phyloP scores from a whole-genome alignment of 2,888 invertebrate genomes.

The Ennomos erosarius region DNA sequence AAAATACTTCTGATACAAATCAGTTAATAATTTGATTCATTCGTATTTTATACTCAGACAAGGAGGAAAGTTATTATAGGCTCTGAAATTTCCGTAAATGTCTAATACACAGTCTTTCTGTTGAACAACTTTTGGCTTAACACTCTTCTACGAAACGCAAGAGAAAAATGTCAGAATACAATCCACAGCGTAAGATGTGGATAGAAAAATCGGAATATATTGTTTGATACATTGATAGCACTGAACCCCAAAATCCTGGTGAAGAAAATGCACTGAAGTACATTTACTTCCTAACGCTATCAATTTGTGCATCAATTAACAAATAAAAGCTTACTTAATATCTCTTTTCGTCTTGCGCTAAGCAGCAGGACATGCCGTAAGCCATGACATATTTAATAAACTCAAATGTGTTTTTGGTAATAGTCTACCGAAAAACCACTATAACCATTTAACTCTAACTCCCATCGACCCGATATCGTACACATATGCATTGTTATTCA shows the following conservation, averaged over 20 bases:
- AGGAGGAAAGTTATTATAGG: too few relatives aligned
- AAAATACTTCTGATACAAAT: too few relatives aligned
- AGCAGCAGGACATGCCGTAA: conserved; percentile 5
- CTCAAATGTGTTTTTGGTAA: background rate
- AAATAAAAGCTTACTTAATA: background rate
- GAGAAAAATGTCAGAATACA: background rate
- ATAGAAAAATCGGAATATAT: background rate
- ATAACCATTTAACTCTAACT: background rate
- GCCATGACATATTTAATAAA: background rate
- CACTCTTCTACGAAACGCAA: conserved; percentile 9
- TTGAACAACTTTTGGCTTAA: background rate
- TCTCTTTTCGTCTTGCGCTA: conserved; percentile 6
- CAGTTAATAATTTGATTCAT: too few relatives aligned
- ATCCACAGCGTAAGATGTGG: background rate
- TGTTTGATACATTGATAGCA: conserved; percentile 4
- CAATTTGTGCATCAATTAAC: background rate
- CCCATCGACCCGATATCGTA: too few relatives aligned
- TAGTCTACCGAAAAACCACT: background rate
- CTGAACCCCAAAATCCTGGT: background rate
- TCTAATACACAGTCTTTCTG: conserved; percentile 14
- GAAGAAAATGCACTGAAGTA: background rate
- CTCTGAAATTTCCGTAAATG: conserved; percentile 3
- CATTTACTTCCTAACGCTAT: background rate
- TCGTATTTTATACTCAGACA: too few relatives aligned
- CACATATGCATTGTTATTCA: too few relatives aligned